Percentiles rank a stretch among this genome's conserved stretches.
phyloP scores from a whole-genome alignment of 2,888 invertebrate species.

The Pristionchus exspectatus region DNA sequence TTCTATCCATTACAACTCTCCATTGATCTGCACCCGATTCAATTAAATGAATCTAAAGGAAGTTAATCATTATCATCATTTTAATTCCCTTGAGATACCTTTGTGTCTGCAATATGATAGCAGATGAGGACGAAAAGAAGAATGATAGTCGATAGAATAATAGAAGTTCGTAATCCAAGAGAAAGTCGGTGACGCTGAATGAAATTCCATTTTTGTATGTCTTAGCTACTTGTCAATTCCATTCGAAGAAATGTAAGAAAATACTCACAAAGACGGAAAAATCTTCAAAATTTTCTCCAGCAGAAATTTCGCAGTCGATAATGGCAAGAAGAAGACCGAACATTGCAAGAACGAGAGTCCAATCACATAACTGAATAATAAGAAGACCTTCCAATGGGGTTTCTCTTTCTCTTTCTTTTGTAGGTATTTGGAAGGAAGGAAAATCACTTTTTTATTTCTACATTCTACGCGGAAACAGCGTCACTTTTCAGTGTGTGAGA shows the following conservation, averaged over 20 bases:
- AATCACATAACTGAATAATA: conserved; percentile 37
- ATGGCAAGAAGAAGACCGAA: conserved; percentile 70
- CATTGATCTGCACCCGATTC: conserved; percentile 99
- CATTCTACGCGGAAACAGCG: neutral
- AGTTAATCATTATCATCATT: neutral
- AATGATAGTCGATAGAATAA: conserved; percentile 92
- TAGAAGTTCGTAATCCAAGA: conserved; percentile 61
- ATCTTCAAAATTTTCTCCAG: conserved; percentile 58
- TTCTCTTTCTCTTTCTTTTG: neutral
- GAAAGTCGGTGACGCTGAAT: conserved; percentile 61
- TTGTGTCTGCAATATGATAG: conserved; percentile 99
- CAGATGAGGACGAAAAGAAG: conserved; percentile 98
- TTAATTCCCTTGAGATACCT: conserved; percentile 84
- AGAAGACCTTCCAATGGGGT: neutral
- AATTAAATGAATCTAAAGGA: conserved; percentile 95
- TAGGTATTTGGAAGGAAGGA: neutral
- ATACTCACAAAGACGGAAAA: neutral
- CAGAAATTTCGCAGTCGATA: conserved; percentile 72
- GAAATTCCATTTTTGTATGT: neutral
- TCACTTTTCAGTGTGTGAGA: neutral
- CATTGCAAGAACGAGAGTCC: conserved; percentile 43
- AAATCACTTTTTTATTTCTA: neutral
- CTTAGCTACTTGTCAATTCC: neutral
- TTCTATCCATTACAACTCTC: conserved; percentile 99
- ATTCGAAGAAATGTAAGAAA: neutral